phyloP scores from a whole-genome alignment of 2,797 vertebrate genomes.

The Syngnathus rostellatus region DNA sequence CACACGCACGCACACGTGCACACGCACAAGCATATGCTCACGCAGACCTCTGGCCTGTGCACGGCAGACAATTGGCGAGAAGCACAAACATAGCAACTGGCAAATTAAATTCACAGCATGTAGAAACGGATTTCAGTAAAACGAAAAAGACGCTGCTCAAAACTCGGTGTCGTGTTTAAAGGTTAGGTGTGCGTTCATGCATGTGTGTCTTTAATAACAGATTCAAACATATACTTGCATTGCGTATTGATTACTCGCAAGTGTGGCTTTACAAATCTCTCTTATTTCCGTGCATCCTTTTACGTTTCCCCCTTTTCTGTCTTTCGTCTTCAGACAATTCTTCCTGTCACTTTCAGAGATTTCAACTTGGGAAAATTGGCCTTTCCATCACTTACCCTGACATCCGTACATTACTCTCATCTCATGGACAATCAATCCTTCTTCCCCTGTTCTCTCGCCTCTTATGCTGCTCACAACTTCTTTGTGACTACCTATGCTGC shows the following conservation, averaged over 20 bases:
- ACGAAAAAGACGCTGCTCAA: conserved; percentile 8
- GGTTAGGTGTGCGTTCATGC: conserved; percentile 1
- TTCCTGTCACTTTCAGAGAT: conserved; percentile 19
- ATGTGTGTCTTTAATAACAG: conserved; percentile 21
- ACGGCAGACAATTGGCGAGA: conserved; percentile 25
- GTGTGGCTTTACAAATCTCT: conserved; percentile 10
- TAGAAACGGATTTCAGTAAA: conserved; percentile 38
- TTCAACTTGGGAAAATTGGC: conserved; percentile 22
- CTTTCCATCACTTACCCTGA: conserved; percentile 17
- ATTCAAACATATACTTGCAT: conserved; percentile 31
- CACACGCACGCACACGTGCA: neutral
- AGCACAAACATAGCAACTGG: conserved; percentile 29
- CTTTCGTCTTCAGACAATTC: conserved; percentile 20
- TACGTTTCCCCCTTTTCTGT: conserved; percentile 10
- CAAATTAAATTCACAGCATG: conserved; percentile 44
- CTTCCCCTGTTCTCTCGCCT: conserved; percentile 23
- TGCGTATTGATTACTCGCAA: conserved; percentile 37
- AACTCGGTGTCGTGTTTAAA: conserved; percentile 25
- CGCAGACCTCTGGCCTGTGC: neutral
- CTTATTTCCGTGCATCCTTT: conserved; percentile 8
- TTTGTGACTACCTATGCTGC: conserved; percentile 11
- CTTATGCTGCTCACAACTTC: conserved; percentile 12
- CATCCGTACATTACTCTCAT: conserved; percentile 26
- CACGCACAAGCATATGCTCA: neutral
- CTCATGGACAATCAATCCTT: conserved; percentile 20